Evolutionary conservation across 2,888 invertebrate species (phyloP), one percentile per base, ranked within the genome.

Genomic region (Drosophila birchii): DNA sequence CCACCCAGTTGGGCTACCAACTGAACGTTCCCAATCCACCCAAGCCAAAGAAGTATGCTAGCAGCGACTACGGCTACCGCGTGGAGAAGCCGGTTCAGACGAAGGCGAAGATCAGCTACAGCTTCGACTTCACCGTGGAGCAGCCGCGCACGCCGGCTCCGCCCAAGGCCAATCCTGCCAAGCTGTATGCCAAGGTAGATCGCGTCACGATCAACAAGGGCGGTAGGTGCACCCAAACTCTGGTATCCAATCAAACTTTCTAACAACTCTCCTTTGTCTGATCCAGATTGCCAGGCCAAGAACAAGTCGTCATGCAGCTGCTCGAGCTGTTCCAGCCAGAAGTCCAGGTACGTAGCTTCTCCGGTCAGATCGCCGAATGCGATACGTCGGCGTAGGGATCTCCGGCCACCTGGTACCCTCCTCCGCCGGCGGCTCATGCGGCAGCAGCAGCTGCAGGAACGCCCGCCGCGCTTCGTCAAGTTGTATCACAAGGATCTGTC

Each of bases 81-180:
- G 73, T 92, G 18, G 91, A 92, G 20, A 81, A 80, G 9, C 91
- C 91, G 12, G 68, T 78, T 3, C 78, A 75, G 54, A 44, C 88
- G 9, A 86, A 88, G 67, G 78, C 88, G 7, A 85, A 88, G 61
- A 86, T 91, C 5, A 79, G 84, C 29, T 92, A 91, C 36, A 88
- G 86, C 47, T 90, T 92, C 38, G 92, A 92, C 59, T 90, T 92
- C 29, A 80, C 80, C 36, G 90, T 92, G 7, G 91, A 92, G 61
- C 85, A 91, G 38, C 92, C 92, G 0, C 76, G 80, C 12, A 71
- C 81, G 9, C 84, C 86, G 1, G 29, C 75, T 11, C 80, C 81
- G 5, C 76, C 76, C 2, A 78, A 78, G 20, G 16, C 47, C 8
- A 69, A 75, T 12, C 86, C 86, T 32, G 61, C 73, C 41, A 78